Base-by-base conservation (phyloP, 2,113 vertebrate species). In the Cyprinodon tularosa region DNA sequence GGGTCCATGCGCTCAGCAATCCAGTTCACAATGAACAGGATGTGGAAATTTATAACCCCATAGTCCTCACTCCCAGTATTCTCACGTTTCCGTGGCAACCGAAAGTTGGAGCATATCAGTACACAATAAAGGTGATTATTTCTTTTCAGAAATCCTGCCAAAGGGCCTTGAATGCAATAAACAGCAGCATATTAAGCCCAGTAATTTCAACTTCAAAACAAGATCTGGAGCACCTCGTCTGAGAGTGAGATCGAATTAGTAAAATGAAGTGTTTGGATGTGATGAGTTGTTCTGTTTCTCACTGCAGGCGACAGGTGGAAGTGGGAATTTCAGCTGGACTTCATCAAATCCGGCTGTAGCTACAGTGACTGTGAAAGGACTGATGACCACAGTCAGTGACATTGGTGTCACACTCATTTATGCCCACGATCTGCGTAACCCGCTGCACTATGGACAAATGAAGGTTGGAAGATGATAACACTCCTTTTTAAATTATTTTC, bases 81-180 rank as follows among this genome's bases (percentile, higher is more conserved):
- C 92, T 99, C 83, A 96, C 95, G 0, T 99, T 98, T 91, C 98
- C 97, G n/a, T 99, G 98, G 98, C 98, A 99, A 87, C 95, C 97
- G 5, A 96, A 95, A 89, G 92, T 96, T 3, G 97, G 96, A 71
- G 92, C 94, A 7, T 98, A 99, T 93, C 96, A 97, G 88, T 96
- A 98, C 81, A 94, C 90, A 53, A 96, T 99, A 85, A 90, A 96
- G 97, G 98, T 99, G 95, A 65, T 77, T 38, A 64, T 62, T 77
- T 3, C 0, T 12, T 74, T 70, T 60, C 29, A 48, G 15, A 36
- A 7, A 15, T 62, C 3, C n/a, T n/a, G 17, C 39, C 36, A n/a
- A 50, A 53, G 62, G n/a, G 11, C 14, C 50, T 53, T 81, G 5
- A 62, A 17, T 13, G 8, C 12, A 44, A 11, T 12, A 45, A 66